Evolutionary conservation across 2,113 vertebrate species (phyloP).

Genomic region (Centrocercus urophasianus): DNA sequence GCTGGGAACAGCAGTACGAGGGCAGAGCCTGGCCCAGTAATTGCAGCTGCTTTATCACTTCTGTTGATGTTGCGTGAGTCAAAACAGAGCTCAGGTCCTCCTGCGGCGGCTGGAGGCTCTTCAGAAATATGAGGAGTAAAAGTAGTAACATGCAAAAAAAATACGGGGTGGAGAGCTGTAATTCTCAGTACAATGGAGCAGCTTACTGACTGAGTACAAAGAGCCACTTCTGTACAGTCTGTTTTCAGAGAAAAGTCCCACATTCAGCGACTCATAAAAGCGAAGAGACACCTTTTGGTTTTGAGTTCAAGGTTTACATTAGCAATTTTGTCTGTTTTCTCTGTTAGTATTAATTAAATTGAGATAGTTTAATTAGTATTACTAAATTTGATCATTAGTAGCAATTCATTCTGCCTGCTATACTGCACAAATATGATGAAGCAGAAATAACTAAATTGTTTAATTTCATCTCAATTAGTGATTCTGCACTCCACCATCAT

Average conservation of each 20-base stretch:
- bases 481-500: constrained; percentile 40
- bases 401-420: constrained; percentile 76
- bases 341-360: constrained; percentile 76
- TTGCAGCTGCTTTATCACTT: not conserved
- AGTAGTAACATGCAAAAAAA: not conserved
- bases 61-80: not conserved
- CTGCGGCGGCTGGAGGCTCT: not conserved
- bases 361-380: constrained; percentile 78
- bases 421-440: constrained; percentile 77
- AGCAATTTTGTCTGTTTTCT: constrained; percentile 78
- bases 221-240: constrained; percentile 21
- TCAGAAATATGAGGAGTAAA: not conserved
- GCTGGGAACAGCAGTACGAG: not conserved
- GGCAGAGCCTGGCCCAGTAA: not conserved
- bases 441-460: constrained; percentile 66
- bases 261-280: constrained; percentile 43
- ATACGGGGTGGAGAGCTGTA: not conserved
- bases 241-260: constrained; percentile 38
- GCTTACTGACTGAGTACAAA: constrained; percentile 29
- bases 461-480: constrained; percentile 63
- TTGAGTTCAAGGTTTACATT: constrained; percentile 79
- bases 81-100: constrained; percentile 9
- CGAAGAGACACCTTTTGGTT: constrained; percentile 67
- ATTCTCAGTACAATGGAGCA: constrained; percentile 3
- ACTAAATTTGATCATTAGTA: constrained; percentile 77